Conservation (phyloP, 1,140 invertebrate genomes). For the Gonatopus flavifemur region DNA sequence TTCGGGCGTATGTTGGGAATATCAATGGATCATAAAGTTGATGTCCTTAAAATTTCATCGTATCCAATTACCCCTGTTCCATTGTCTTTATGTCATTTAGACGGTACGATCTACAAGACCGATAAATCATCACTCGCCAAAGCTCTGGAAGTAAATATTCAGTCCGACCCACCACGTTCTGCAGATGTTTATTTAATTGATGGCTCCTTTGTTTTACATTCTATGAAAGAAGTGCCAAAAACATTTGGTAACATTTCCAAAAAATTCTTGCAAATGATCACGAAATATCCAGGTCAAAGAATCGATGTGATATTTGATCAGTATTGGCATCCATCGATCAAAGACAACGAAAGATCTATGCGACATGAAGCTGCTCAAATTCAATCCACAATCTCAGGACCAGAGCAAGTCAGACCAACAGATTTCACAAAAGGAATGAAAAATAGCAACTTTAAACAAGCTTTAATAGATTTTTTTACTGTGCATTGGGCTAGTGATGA, state of each 20-base stretch:
- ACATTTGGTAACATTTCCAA: conserved; percentile 7
- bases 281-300: neutral
- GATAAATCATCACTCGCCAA: too few relatives aligned
- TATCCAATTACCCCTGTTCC: conserved; percentile 6
- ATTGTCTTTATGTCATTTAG: conserved; percentile 22
- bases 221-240: conserved; percentile 10
- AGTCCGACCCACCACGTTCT: neutral
- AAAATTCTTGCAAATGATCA: conserved; percentile 9
- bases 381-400: neutral
- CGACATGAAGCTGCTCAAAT: neutral
- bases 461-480: neutral
- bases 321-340: conserved; percentile 10
- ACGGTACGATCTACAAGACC: conserved; percentile 20
- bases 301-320: conserved; percentile 6
- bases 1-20: conserved; percentile 19
- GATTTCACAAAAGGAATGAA: conserved; percentile 8
- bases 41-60: conserved; percentile 12
- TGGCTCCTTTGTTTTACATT: conserved; percentile 20
- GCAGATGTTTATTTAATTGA: conserved; percentile 18
- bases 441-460: conserved; percentile 5
- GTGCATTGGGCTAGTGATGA: too few relatives aligned
- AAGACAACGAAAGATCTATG: conserved; percentile 4
- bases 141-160: too few relatives aligned
- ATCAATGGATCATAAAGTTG: conserved; percentile 15
- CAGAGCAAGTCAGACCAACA: neutral